Base-by-base conservation (phyloP, 2,888 invertebrate genomes). In the Phyllotreta cruciferae region DNA sequence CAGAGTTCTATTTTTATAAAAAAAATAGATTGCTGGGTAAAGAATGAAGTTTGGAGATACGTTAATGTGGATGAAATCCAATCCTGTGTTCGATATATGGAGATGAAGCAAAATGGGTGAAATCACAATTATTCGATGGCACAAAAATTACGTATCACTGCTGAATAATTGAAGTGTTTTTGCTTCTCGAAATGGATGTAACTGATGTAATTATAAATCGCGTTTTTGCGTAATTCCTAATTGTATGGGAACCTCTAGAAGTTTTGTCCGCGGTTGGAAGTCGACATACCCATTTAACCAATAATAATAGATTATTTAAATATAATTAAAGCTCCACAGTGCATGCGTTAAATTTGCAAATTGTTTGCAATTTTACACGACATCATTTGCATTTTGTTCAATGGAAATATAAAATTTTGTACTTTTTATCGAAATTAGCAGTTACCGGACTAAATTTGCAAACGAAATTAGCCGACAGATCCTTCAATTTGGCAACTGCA, bases 271-370 rank as follows among this genome's bases (percentile, higher is more conserved):
- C 68, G 70, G 69, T 70, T 71, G 74, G 73, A 68, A 73, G 67
- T 73, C 71, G 72, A 73, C 73, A 72, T 73, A 73, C 72, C 72
- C 72, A 75, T 75, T 75, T 75, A 71, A 71, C 74, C 67, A 76
- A 71, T 77, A 77, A 77, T 77, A 76, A 75, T 77, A 77, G 76
- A 77, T 75, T 74, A 75, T 75, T 76, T 73, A 74, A 75, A 74
- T 71, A 75, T 75, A 77, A 75, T 77, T 77, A 75, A 75, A 70
- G 71, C 66, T 73, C 68, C 69, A 71, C 69, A 56, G 69, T 74
- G 74, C 74, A 75, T 75, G 77, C 77, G 77, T 77, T 72, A 77
- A 77, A 76, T 77, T 76, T 74, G 75, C 75, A 77, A 76, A 77
- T 77, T 69, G 74, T 76, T 76, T 73, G 73, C 76, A 75, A 77